phyloP scores from a whole-genome alignment of 1,140 invertebrate species.

The Drosophila simulans region DNA sequence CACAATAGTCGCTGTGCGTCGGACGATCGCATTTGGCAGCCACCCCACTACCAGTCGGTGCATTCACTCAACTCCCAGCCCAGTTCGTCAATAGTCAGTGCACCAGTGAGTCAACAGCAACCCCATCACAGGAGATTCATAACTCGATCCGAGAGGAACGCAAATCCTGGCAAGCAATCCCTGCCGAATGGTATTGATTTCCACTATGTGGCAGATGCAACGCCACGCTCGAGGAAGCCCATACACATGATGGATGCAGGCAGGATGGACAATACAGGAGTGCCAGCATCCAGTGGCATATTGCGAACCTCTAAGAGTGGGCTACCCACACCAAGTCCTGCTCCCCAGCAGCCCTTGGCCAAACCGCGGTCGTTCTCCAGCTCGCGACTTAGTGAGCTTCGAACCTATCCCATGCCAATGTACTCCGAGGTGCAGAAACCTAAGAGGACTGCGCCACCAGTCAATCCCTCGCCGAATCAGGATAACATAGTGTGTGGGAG shows the following conservation, averaged over 20 bases:
- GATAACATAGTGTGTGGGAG: conserved; percentile 73
- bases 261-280: background rate
- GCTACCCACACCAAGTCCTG: conserved; percentile 85
- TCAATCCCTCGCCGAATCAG: conserved; percentile 1
- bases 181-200: conserved; percentile 85
- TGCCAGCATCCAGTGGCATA: conserved; percentile 55
- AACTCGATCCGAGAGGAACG: conserved; percentile 69
- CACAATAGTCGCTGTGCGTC: conserved; percentile 76
- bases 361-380: conserved; percentile 78
- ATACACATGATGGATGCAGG: conserved; percentile 85
- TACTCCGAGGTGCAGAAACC: conserved; percentile 81
- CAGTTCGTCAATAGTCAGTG: conserved; percentile 61
- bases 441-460: conserved; percentile 24
- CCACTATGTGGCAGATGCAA: conserved; percentile 88
- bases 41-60: conserved; percentile 84
- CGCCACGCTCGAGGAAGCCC: conserved; percentile 88
- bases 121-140: conserved; percentile 66
- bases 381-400: conserved; percentile 63
- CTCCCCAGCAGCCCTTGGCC: conserved; percentile 24
- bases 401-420: conserved; percentile 69
- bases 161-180: conserved; percentile 72
- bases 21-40: conserved; percentile 85
- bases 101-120: conserved; percentile 36
- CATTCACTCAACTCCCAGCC: conserved; percentile 72
- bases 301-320: conserved; percentile 79